Percentiles rank a stretch among this genome's conserved stretches.
Conservation (phyloP, 92 coral and sea anemone genomes). For the Phymanthus crucifer region DNA sequence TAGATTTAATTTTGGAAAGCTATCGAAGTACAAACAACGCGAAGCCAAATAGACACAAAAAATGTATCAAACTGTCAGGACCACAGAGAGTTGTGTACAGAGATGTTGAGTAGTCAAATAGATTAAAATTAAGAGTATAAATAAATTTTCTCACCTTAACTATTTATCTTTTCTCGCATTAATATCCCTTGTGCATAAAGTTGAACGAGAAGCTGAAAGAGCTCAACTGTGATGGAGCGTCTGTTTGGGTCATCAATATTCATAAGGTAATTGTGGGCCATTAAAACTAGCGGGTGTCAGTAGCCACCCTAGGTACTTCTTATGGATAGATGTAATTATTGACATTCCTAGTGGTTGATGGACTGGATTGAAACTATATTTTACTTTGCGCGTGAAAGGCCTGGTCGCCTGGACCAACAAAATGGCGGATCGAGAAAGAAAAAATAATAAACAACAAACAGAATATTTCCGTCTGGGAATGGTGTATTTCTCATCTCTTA, state of each 20-base stretch:
- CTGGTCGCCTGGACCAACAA: no score
- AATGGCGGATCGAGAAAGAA: no score
- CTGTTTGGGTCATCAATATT: neutral
- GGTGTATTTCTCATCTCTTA: no score
- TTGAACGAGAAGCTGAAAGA: neutral
- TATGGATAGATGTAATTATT: neutral
- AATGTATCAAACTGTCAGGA: neutral
- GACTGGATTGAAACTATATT: neutral
- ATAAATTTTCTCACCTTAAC: neutral
- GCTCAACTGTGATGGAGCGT: neutral
- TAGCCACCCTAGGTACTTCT: neutral
- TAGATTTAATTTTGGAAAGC: neutral
- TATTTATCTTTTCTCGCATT: neutral
- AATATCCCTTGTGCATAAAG: neutral
- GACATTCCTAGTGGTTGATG: neutral
- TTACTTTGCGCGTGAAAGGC: no score
- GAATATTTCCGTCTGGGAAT: no score
- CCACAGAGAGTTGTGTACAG: neutral
- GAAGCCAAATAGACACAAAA: neutral
- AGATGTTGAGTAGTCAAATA: neutral
- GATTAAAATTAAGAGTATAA: neutral
- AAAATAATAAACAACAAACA: no score
- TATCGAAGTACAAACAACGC: neutral
- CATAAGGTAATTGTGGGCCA: neutral
- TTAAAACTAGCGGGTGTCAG: slow-evolving; percentile 2